Conservation (phyloP, 2,113 vertebrate species). For the Urocitellus parryii region DNA sequence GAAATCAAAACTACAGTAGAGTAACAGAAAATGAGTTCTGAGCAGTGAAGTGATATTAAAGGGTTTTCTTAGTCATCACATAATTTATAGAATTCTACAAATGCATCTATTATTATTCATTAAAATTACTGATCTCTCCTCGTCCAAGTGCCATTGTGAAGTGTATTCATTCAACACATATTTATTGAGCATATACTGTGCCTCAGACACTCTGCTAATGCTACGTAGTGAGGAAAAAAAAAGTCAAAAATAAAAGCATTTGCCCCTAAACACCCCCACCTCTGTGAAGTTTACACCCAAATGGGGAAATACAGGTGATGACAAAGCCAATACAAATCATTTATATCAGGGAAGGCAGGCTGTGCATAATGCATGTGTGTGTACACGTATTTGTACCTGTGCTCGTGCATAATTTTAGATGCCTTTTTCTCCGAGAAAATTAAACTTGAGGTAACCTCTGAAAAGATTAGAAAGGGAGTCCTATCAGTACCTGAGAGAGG, state of each 20-base stretch:
- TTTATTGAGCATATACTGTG: not conserved
- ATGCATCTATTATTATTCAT: not conserved
- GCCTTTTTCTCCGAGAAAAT: not conserved
- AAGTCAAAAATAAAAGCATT: not conserved
- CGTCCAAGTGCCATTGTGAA: not conserved
- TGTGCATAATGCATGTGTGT: not conserved
- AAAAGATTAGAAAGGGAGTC: not conserved
- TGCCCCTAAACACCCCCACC: too few species aligned
- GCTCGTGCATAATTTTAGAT: not conserved
- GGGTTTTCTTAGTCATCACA: slow-evolving; percentile 1
- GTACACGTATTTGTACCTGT: too few species aligned
- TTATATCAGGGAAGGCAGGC: not conserved
- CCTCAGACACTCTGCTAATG: not conserved
- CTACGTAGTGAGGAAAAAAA: not conserved
- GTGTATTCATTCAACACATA: not conserved
- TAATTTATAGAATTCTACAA: not conserved
- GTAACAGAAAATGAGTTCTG: slow-evolving; percentile 41
- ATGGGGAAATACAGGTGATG: not conserved
- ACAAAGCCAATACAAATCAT: not conserved
- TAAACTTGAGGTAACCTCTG: not conserved
- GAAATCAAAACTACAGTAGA: slow-evolving; percentile 17
- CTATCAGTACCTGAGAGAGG: not conserved
- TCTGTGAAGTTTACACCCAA: not conserved
- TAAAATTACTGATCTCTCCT: not conserved
- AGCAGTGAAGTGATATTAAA: not conserved